Evolutionary conservation across 1,140 invertebrate genomes (phyloP), one percentile per base, ranked within the genome.

Genomic region (Leucophenga varia): DNA sequence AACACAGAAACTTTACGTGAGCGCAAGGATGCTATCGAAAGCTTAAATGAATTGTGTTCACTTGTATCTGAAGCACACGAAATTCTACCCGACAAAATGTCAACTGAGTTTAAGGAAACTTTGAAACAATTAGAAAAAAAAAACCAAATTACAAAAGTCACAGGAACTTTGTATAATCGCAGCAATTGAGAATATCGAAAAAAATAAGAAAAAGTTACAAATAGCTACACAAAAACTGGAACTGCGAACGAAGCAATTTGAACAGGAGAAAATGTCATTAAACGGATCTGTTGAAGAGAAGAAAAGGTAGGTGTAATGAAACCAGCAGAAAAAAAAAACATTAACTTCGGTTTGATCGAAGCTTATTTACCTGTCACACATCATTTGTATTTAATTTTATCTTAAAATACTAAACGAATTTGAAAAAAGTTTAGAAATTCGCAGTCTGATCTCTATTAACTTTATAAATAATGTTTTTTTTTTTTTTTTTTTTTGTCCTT

Each of bases 1-100:
- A 52, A 51, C 14, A 22, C 59, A 14, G 41, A 59, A 20, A 37
- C 48, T 0, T 47, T 36, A 5, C 49, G 54, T 2, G 52, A 58
- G 2, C 57, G 57, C 1, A 47, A 51, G 18, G n/a, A 30, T 5
- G 43, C 48, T 10, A 61, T 67, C 6, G 57, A 55, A 13, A 12
- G 6, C 1, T 58, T 52, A 28, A 21, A 49, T 12, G n/a, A 52
- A 8, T 38, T 64, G 10, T 38, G 18, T 2, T 14, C 39, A 2
- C 45, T 60, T 2, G 36, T 71, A 2, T 51, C 64, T n/a, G 44
- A 55, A n/a, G 39, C 52, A 2, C 30, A 36, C 6, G 45, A 59
- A 6, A 39, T 54, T 6, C 14, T 67, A 3, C 43, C 57, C 1
- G 10, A 44, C 2, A 21, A 39, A 3, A 3, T 52, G 12, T 13